phyloP scores from a whole-genome alignment of 2,113 vertebrate species.

The Apodemus speciosus region DNA sequence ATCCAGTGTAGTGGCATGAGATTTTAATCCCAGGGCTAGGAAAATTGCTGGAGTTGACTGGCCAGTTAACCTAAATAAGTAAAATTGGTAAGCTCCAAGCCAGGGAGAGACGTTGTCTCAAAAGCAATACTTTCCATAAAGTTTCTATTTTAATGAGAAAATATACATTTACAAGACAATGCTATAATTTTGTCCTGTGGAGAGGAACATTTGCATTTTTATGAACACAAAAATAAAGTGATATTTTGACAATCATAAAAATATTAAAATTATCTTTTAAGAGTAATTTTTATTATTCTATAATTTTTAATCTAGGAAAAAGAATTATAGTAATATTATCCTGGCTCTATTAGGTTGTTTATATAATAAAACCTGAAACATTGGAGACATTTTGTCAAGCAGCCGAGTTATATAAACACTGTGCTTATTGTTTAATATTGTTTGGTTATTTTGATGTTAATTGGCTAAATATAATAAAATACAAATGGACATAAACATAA shows the following conservation, averaged over 20 bases:
- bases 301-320: slow-evolving; percentile 16
- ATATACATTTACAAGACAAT: background rate
- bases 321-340: background rate
- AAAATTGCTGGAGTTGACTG: background rate
- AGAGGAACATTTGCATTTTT: background rate
- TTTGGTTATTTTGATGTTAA: background rate
- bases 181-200: background rate
- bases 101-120: background rate
- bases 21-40: background rate
- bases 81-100: background rate
- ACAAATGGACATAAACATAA: background rate
- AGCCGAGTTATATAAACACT: slow-evolving; percentile 9
- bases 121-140: background rate
- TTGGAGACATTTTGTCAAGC: background rate
- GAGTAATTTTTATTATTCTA: slow-evolving; percentile 2
- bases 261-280: slow-evolving; percentile 30
- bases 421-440: background rate
- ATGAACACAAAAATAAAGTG: no score
- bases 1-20: background rate
- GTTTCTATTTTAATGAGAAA: background rate
- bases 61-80: background rate
- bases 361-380: slow-evolving; percentile 34
- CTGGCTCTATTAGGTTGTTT: slow-evolving; percentile 17
- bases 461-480: background rate
- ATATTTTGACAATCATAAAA: background rate